Evolutionary conservation across 1,140 invertebrate species (phyloP).

Genomic region (Calephelis virginiensis): DNA sequence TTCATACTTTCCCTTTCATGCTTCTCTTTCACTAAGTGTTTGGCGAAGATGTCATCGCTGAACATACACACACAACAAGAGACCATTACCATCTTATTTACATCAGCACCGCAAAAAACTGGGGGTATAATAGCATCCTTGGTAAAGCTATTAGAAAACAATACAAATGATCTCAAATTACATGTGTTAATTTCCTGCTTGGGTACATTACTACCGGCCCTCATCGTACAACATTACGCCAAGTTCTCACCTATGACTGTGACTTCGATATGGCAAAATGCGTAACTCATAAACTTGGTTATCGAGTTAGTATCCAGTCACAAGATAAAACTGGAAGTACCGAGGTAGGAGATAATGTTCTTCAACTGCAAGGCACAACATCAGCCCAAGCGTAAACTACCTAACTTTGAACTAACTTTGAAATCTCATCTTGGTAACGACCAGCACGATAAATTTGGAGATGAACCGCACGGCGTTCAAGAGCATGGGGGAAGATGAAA

Average conservation of each 20-base stretch:
- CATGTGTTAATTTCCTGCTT: conserved; percentile 35
- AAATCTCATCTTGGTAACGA: background rate
- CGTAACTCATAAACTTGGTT: conserved; percentile 35
- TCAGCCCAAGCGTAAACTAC: background rate
- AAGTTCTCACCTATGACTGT: conserved; percentile 31
- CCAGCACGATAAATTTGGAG: conserved; percentile 25
- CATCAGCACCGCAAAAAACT: conserved; percentile 24
- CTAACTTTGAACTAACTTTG: conserved; percentile 15
- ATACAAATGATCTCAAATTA: conserved; percentile 27
- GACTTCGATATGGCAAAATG: conserved; percentile 34
- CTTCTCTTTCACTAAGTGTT: too few species aligned
- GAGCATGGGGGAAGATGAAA: background rate
- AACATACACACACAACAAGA: conserved; percentile 19
- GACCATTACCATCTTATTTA: conserved; percentile 30
- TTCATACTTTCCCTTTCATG: too few species aligned
- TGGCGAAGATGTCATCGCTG: conserved; percentile 27
- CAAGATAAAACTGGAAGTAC: conserved; percentile 22
- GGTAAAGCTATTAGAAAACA: conserved; percentile 25
- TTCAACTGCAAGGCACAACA: conserved; percentile 20
- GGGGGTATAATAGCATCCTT: conserved; percentile 25
- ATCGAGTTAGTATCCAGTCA: conserved; percentile 16
- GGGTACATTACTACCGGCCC: conserved; percentile 38
- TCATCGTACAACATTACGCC: conserved; percentile 35
- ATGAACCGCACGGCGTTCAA: conserved; percentile 16
- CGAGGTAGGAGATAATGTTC: conserved; percentile 30